Evolutionary conservation across 2,888 invertebrate genomes (phyloP), one percentile per base, ranked within the genome.

Genomic region (Lasioglossum vierecki): DNA sequence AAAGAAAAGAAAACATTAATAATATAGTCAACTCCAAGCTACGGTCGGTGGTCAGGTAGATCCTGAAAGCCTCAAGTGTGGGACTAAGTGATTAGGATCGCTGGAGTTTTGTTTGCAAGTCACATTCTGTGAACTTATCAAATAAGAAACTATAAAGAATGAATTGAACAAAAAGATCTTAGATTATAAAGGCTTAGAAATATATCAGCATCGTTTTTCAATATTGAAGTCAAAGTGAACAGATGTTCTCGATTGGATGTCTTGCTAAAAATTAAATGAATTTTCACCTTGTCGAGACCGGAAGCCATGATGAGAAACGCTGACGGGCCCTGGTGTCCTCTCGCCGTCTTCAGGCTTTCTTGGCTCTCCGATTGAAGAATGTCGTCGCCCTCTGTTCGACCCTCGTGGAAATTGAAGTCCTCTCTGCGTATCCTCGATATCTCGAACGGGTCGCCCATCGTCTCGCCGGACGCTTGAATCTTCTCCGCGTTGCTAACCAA

Each of bases 231-330:
- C 13, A 46, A 46, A 46, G 46, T 15, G 46, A 46, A 1, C 46
- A 13, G 46, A 18, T 18, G 49, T 49, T 49, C 22, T 8, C 18
- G 49, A 49, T 22, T 8, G 49, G 6, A 49, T 8, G 49, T 49
- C 18, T 18, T 49, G 49, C 22, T 49, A 18, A 49, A 49, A 49
- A 49, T 49, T 49, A 6, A 66, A 66, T 35, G 18, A 39, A 22
- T 68, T 11, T 39, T 81, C 92, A 96, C 96, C 95, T 97, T 96
- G 91, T 98, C 97, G 89, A 99, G 95, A 3, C 98, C 98, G 22
- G 98, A 97, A 41, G 97, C 97, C 94, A 97, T 96, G 91, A 99
- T 97, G 92, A 99, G 96, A 95, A 99, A 99, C 39, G 98, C 99
- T 49, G 97, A 97, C 0, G 99, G 99, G 81, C 96, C 96, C 96